phyloP scores from a whole-genome alignment of 1,140 invertebrate genomes.

The Hyles vespertilio region DNA sequence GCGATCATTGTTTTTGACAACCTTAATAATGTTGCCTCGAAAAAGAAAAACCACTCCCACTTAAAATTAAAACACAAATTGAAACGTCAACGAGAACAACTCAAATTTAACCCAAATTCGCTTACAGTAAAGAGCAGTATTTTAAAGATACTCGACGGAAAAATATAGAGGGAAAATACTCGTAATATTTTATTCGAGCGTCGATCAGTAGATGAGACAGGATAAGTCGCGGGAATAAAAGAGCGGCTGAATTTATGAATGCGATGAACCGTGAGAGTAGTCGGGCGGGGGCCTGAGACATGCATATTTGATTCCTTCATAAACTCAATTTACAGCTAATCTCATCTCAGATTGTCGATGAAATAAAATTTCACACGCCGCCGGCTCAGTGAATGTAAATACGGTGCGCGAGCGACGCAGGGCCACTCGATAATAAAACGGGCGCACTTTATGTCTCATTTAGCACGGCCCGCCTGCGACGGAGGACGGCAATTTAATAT shows the following conservation, averaged over 20 bases:
- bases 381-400: conserved; percentile 61
- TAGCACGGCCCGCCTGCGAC: conserved; percentile 29
- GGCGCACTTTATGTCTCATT: conserved; percentile 51
- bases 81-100: too few species aligned
- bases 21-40: conserved; percentile 10
- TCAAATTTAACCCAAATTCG: too few species aligned
- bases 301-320: conserved; percentile 70
- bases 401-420: conserved; percentile 27
- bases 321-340: conserved; percentile 74
- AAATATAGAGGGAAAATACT: conserved; percentile 5
- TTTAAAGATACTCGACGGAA: conserved; percentile 3
- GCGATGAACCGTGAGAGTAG: conserved; percentile 48
- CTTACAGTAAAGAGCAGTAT: background rate
- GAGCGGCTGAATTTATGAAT: conserved; percentile 48
- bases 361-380: conserved; percentile 72
- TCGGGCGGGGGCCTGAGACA: conserved; percentile 31
- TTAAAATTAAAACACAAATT: too few species aligned
- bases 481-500: conserved; percentile 48
- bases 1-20: conserved; percentile 39
- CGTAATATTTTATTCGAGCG: conserved; percentile 37
- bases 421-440: conserved; percentile 45
- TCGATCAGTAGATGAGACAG: conserved; percentile 39
- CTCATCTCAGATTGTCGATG: conserved; percentile 70
- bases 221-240: conserved; percentile 44
- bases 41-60: conserved; percentile 9